Percentiles rank a stretch among this genome's conserved stretches.
These are phyloP conservation scores for Graphium colonna DNA, from an alignment of 2,888 invertebrate genomes.

Conservation along the genomic window DNA sequence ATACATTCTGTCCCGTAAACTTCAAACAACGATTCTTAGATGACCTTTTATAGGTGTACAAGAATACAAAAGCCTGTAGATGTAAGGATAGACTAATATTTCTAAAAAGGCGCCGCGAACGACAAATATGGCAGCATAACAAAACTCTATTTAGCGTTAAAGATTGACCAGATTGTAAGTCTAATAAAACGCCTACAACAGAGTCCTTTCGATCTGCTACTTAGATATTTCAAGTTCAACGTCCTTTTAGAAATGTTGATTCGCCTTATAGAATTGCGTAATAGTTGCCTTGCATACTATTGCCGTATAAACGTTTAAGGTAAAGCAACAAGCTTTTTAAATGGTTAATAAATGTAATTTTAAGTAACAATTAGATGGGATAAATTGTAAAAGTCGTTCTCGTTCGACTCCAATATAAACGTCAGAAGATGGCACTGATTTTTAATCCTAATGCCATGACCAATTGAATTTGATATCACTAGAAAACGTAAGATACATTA, in stretches of 20 bases:
- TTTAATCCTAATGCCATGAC: constrained; percentile 23
- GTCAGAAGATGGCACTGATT: constrained; percentile 40
- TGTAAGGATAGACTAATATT: not conserved
- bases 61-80: not conserved
- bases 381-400: not conserved
- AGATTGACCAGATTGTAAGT: constrained; percentile 4
- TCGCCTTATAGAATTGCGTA: not conserved
- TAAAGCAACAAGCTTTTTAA: not conserved
- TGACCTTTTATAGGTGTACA: not conserved
- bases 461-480: constrained; percentile 5
- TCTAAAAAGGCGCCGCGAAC: constrained; percentile 7
- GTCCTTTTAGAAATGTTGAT: not conserved
- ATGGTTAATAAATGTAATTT: not conserved
- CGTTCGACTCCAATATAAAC: constrained; percentile 2
- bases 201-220: constrained; percentile 7
- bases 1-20: not conserved
- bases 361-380: not conserved
- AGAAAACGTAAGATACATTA: constrained; percentile 22
- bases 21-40: not conserved
- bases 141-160: constrained; percentile 11
- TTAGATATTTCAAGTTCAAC: not conserved
- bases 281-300: not conserved
- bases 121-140: constrained; percentile 2
- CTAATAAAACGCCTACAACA: constrained; percentile 20
- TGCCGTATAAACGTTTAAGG: not conserved